These are phyloP conservation scores for Ceryle rudis DNA, from an alignment of 2,797 vertebrate genomes.

Conservation along the genomic window DNA sequence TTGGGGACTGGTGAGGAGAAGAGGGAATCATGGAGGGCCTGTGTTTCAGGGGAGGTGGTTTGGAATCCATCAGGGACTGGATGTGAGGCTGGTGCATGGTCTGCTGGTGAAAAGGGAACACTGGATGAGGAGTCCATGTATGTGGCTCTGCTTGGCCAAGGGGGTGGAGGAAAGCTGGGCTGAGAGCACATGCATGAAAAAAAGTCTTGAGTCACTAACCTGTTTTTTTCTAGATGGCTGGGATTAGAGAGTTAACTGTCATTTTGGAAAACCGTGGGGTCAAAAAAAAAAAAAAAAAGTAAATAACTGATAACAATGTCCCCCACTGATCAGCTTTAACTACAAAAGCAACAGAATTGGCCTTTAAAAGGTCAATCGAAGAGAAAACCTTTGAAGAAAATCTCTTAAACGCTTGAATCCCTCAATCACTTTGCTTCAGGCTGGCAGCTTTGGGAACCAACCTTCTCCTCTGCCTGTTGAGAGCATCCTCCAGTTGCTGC, in stretches of 20 bases:
- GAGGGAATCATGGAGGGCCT: background rate
- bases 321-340: constrained; percentile 8
- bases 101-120: background rate
- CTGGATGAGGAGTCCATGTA: background rate
- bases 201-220: background rate
- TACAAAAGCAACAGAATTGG: background rate
- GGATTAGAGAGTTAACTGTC: background rate
- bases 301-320: background rate
- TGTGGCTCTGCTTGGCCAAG: background rate
- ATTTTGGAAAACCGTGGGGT: background rate
- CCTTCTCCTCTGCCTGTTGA: background rate
- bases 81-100: background rate
- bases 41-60: background rate
- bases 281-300: background rate
- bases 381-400: constrained; percentile 36
- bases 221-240: background rate
- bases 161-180: background rate
- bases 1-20: background rate
- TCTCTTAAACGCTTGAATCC: constrained; percentile 39
- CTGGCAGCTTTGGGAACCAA: background rate
- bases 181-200: fast-evolving
- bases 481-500: background rate
- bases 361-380: constrained; percentile 37
- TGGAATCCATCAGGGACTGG: background rate
- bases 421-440: background rate